phyloP scores from a whole-genome alignment of 2,113 vertebrate genomes.

The Parotia lawesii region DNA sequence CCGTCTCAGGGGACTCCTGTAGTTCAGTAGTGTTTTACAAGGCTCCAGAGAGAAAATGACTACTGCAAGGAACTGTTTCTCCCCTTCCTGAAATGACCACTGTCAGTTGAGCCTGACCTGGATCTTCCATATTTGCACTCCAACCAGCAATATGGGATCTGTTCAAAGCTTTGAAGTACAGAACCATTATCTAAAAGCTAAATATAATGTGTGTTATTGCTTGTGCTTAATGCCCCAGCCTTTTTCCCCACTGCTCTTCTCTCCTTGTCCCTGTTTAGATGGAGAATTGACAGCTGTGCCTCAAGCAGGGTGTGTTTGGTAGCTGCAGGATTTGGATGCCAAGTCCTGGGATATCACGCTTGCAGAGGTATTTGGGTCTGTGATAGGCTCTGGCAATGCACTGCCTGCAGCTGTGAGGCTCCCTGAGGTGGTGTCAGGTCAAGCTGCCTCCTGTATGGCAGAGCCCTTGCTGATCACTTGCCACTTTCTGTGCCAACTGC shows the following conservation, averaged over 20 bases:
- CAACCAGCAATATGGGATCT: not conserved
- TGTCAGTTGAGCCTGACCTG: not conserved
- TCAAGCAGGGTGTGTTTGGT: conserved; percentile 62
- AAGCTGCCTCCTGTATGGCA: not conserved
- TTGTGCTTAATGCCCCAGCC: not conserved
- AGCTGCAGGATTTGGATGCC: conserved; percentile 64
- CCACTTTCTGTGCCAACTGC: not conserved
- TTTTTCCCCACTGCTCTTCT: not conserved
- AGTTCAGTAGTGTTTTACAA: not conserved
- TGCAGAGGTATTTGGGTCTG: conserved; percentile 44
- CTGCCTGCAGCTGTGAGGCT: conserved; percentile 58
- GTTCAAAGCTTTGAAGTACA: not conserved
- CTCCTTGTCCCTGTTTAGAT: conserved; percentile 19
- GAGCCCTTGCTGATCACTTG: not conserved
- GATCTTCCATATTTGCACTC: not conserved
- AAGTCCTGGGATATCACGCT: conserved; percentile 51
- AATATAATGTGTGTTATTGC: not conserved
- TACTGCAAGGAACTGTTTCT: not conserved
- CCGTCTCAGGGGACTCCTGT: not conserved
- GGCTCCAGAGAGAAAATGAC: not conserved
- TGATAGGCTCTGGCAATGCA: conserved; percentile 25
- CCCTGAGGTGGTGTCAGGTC: conserved; percentile 51
- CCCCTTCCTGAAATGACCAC: not conserved
- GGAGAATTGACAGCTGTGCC: conserved; percentile 68
- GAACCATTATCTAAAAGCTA: not conserved